Evolutionary conservation across 2,113 vertebrate species (phyloP).

Genomic region (mouse (Mus musculus)): DNA sequence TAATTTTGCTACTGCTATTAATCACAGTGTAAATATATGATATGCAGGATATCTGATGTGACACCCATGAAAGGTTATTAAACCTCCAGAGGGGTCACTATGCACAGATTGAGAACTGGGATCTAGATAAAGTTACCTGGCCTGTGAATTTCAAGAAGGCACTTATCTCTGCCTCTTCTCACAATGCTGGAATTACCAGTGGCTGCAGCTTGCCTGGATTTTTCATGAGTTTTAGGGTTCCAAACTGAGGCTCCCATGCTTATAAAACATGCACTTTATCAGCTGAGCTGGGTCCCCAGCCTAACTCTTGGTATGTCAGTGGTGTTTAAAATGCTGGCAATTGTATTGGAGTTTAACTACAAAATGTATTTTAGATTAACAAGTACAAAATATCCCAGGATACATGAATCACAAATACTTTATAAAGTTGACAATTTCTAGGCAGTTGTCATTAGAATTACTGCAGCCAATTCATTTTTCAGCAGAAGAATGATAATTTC

Average conservation of each 20-base stretch:
- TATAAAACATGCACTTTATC: background rate
- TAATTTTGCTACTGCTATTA: background rate
- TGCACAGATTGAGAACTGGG: background rate
- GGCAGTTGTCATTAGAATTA: background rate
- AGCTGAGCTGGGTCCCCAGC: background rate
- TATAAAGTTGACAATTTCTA: background rate
- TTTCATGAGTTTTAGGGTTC: background rate
- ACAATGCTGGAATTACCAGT: background rate
- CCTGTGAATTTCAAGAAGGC: background rate
- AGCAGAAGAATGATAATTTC: background rate
- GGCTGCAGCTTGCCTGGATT: background rate
- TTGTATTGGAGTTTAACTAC: background rate
- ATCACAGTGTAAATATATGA: background rate
- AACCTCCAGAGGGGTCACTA: accelerated
- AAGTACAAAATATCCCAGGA: background rate
- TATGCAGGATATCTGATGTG: background rate
- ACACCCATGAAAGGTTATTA: background rate
- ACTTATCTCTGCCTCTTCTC: background rate
- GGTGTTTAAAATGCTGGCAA: background rate
- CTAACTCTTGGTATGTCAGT: background rate
- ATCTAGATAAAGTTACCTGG: too few species aligned
- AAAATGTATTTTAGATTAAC: background rate
- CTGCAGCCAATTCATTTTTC: background rate
- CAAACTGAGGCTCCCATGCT: background rate
- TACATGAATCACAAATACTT: background rate